Base-by-base conservation (phyloP, 2,888 invertebrate species). In the Philhelius pedissequus region DNA sequence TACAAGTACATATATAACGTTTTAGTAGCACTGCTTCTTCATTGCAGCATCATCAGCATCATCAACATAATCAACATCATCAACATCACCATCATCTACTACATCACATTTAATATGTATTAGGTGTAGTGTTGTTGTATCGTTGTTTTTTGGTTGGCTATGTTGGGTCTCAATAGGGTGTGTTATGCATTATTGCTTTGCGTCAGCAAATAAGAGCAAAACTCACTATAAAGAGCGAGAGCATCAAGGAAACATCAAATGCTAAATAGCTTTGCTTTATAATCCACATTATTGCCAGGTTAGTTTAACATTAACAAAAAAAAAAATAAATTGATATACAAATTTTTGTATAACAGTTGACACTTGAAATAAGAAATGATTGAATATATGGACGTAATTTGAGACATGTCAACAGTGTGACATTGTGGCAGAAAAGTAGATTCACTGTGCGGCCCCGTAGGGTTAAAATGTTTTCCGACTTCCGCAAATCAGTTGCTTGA, bases 121-220 rank as follows among this genome's bases (percentile, higher is more conserved):
- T 38, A 25, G 11, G 35, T 50, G 8, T 56, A 11, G 32, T 35
- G 25, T 30, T 18, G 13, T 48, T 30, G 48, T 70, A 30, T 13
- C 13, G 9, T 60, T 20, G 11, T 56, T 3, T 27, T 58, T 32
- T n/a, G 50, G 15, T 27, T 60, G 27, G 56, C 62, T 5, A 0
- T 27, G 25, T 45, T 40, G 40, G 25, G 35, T n/a, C 35, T 35
- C 27, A 74, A 74, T 70, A 35, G 66, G 48, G 58, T 78, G 69
- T 69, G 74, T 74, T 64, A 70, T 83, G 79, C 78, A 79, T 79
- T 74, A 74, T 74, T 74, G 58, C 58, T 74, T 64, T 83, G 74
- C 74, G 83, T 83, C 64, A 70, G 83, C 69, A 79, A 79, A 83
- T 74, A 70, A 56, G 73, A 70, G 40, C 69, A 79, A 64, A 20